Evolutionary conservation across 2,888 invertebrate species (phyloP), one percentile per base, ranked within the genome.

Genomic region (Branchellion lobata): DNA sequence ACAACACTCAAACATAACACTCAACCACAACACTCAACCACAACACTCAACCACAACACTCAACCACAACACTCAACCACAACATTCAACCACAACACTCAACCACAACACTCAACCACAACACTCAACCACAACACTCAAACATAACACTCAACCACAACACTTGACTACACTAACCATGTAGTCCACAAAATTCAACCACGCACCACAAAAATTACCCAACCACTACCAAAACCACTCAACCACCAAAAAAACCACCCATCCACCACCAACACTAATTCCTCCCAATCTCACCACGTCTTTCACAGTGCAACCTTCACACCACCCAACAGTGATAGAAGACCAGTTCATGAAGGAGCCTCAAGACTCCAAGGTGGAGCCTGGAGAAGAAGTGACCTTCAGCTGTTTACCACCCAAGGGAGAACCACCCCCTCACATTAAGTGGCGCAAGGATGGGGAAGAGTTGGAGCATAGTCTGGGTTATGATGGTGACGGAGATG

Each of bases 341-440:
- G 95, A 95, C 85, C 95, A 95, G 83, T 96, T 96, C 87, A 92
- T 94, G 76, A 88, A 92, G 82, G 92, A 93, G 84, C 96, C 96
- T 11, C 92, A 92, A 83, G 92, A 93, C 83, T 91, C 92, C 21
- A 91, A 93, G 84, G 93, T 93, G 27, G 93, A 94, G 0, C 92
- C 93, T 83, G 95, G 86, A 14, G 84, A 85, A 72, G 83, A 82
- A 5, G 85, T 85, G 0, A 90, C 93, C 80, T 89, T 96, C 86
- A 94, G 94, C 88, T 96, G 96, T 87, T 92, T 92, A 14, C 94
- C 95, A 24, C 96, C 96, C 0, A 90, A 92, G 84, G 96, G 96
- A 0, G 92, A 93, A 79, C 96, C 96, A 0, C 94, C 95, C 86
- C 96, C 96, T 1, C 91, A 91, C 78, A 92, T 96, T 24, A 91